Evolutionary conservation across 1,140 invertebrate species (phyloP), one percentile per base, ranked within the genome.

Genomic region (Portunus trituberculatus): DNA sequence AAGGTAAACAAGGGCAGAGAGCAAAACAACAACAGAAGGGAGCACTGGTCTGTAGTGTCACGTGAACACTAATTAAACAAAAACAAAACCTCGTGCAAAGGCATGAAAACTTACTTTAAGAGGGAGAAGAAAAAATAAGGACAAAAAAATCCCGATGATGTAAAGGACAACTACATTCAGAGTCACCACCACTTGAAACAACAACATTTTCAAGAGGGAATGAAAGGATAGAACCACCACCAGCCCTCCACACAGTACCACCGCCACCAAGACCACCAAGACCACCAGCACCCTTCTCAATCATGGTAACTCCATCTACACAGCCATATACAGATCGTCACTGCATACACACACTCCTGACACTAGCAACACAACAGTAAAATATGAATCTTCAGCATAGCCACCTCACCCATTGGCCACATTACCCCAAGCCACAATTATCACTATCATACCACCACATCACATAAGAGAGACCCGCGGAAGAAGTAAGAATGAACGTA

Each of bases 1-100:
- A 76, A 76, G 25, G 67, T 76, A 76, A 76, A 76, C 67, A 76
- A n/a, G 67, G 67, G 67, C 20, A 76, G 67, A 76, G 67, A 76
- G 20, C 67, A 76, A 76, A 76, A 76, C 67, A 76, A 25, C 25
- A n/a, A 20, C 20, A 76, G 7, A 25, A 76, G 67, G 25, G 67
- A 76, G 67, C 10, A 76, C 20, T 25, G 67, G 20, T 1, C n/a
- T 25, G 20, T 8, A 1, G 2, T 76, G 67, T 76, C 67, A 25
- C 67, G 25, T 7, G n/a, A n/a, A 7, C n/a, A n/a, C 67, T n/a
- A 76, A 76, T 76, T 12, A n/a, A 76, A 76, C n/a, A n/a, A n/a
- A 76, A 76, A 76, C 67, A 76, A 76, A 76, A n/a, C 16, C 67
- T 76, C 67, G 67, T n/a, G 67, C 25, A 20, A 76, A 7, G 20